phyloP scores from a whole-genome alignment of 2,113 vertebrate species.

The Otus sunia region DNA sequence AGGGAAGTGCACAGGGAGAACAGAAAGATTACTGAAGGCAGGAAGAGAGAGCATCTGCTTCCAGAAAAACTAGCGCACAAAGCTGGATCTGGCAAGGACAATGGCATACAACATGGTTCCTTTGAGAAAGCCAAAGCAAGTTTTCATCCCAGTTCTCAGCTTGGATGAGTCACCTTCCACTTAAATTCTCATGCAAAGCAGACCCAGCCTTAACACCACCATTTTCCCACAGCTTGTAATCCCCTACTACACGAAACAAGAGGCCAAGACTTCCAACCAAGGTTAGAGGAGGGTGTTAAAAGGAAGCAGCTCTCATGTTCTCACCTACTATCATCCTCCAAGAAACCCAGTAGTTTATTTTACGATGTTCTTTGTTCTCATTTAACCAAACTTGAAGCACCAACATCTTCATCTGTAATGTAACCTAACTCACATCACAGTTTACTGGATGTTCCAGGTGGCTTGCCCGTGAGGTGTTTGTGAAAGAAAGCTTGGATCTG shows the following conservation, averaged over 20 bases:
- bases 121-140: background rate
- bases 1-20: background rate
- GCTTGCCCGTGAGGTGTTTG: constrained; percentile 68
- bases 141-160: background rate
- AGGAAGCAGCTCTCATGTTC: background rate
- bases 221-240: background rate
- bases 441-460: background rate
- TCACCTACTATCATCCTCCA: background rate
- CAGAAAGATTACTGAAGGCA: background rate
- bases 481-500: constrained; percentile 79
- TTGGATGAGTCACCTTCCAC: background rate
- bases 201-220: background rate
- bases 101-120: background rate
- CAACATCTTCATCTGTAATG: background rate
- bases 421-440: constrained; percentile 24
- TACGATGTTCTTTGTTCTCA: background rate
- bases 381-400: background rate
- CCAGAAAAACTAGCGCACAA: background rate
- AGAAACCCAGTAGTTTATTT: background rate
- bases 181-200: background rate
- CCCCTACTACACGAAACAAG: background rate
- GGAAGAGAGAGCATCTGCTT: background rate
- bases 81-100: background rate
- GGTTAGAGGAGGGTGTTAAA: background rate
- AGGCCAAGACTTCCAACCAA: background rate